A percentile compares a stretch with the other conserved stretches of the same genome.
Evolutionary conservation across 2,113 vertebrate genomes (phyloP).

Genomic region (Centropus bengalensis): DNA sequence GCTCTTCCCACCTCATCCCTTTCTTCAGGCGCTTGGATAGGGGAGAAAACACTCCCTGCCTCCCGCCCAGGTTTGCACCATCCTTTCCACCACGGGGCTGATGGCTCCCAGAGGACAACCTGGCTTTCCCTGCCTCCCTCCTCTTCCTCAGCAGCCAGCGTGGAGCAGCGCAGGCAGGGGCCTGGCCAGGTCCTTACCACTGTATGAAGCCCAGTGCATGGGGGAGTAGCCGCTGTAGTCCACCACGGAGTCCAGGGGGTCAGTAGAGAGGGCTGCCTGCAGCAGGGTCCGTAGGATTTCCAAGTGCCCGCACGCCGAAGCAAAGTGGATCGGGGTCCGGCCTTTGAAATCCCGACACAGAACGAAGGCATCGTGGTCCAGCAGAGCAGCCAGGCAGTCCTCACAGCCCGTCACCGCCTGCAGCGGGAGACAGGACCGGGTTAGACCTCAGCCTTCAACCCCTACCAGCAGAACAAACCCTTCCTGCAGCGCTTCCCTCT

Average conservation of each 20-base stretch:
- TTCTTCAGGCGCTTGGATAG: not conserved
- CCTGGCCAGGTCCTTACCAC: conserved; percentile 77
- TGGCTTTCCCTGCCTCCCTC: not conserved
- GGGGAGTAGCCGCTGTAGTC: conserved; percentile 93
- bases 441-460: not conserved
- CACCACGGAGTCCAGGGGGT: conserved; percentile 90
- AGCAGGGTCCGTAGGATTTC: conserved; percentile 84
- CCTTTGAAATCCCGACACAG: conserved; percentile 92
- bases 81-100: not conserved
- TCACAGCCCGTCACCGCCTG: conserved; percentile 90
- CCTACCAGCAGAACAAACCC: no score
- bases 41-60: not conserved
- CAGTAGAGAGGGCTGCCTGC: conserved; percentile 84
- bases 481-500: not conserved
- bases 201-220: conserved; percentile 95
- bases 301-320: conserved; percentile 88
- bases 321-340: conserved; percentile 89
- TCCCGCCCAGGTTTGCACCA: no score
- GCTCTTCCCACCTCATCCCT: not conserved
- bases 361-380: conserved; percentile 91
- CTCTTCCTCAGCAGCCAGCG: not conserved
- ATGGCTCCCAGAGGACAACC: not conserved
- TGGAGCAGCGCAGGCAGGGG: not conserved
- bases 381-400: conserved; percentile 88
- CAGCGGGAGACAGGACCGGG: not conserved